Evolutionary conservation across 2,797 vertebrate species (phyloP), one percentile per base, ranked within the genome.

Genomic region (Paramormyrops hopkinsi): DNA sequence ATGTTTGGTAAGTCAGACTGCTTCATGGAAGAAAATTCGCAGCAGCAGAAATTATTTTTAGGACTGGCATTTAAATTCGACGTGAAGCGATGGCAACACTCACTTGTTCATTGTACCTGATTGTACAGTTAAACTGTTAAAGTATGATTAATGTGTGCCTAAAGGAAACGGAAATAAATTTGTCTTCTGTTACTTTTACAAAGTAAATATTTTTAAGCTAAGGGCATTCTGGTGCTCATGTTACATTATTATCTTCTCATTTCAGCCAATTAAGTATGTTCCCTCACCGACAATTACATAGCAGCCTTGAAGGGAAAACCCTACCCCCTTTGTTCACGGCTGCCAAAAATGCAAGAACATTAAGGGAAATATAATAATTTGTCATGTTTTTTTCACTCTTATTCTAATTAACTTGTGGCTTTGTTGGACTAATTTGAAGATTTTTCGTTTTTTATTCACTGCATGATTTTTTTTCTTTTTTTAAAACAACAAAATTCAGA

Each of bases 181-280:
- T 51, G 73, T 88, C 54, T 88, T 88, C 54, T 22, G 33, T 88
- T 88, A 22, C 87, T 88, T 84, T 88, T 69, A 41, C 11, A 88
- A 53, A 44, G 76, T 69, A 88, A 65, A 46, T 33, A 73, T 69
- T 85, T 88, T 88, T 85, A 62, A 65, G 87, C 89, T 79, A 88
- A 84, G 73, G 87, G 89, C 89, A 88, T 88, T 44, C 25, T 84
- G 9, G 29, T 88, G 54, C 87, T 88, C 48, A 83, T 69, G 7
- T 90, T 90, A 54, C 69, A 79, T 51, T 44, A 84, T 83, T 82
- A 87, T 88, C 86, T 69, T 83, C 44, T 88, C 22, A 88, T 84
- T 83, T 88, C 29, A 88, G 53, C 46, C 87, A 84, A 88, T 90
- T 84, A 90, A 85, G 5, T 88, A 51, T 56, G 87, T 62, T 84